Evolutionary conservation across 2,113 vertebrate species (phyloP), one percentile per base, ranked within the genome.

Genomic region (Henicopernis longicauda): DNA sequence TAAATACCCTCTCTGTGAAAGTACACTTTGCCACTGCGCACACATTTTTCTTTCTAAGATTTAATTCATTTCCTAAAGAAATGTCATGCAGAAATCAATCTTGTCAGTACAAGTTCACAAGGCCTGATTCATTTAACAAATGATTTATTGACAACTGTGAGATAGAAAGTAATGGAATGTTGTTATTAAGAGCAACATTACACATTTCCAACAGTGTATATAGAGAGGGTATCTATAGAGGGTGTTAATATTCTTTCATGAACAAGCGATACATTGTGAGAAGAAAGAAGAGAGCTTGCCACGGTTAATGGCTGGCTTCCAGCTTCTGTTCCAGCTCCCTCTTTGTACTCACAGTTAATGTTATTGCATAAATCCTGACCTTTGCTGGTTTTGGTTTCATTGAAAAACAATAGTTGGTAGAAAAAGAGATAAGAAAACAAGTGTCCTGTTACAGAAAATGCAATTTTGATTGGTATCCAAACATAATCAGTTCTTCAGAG

Each of bases 61-160:
- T 91, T 85, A 96, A 96, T 94, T 95, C 85, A 89, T 95, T 96
- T 93, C 86, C 89, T 81, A 91, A 86, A 86, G 92, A 93, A 95
- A 94, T 69, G 81, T 95, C 95, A 90, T 2, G 23, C 78, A 63
- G 89, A 82, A 93, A 96, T 97, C 95, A 95, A 90, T 96, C 91
- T 88, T 80, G 89, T 67, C 67, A 26, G 82, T 55, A 19, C 58
- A 80, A 95, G 94, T 90, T 96, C 91, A 85, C 93, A 73, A 78
- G 94, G 82, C 84, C 63, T 44, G 91, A 93, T 88, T 96, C 84
- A 52, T 95, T 96, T 96, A 93, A 63, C 26, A 73, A 87, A 88
- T 88, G 91, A 97, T 96, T 91, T 96, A 96, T 78, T 81, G 93
- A 85, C 80, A 94, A 59, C 69, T 54, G 34, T 3, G 77, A 95